These are phyloP conservation scores for Eriocheir sinensis DNA, from an alignment of 1,140 invertebrate genomes.

Conservation along the genomic window DNA sequence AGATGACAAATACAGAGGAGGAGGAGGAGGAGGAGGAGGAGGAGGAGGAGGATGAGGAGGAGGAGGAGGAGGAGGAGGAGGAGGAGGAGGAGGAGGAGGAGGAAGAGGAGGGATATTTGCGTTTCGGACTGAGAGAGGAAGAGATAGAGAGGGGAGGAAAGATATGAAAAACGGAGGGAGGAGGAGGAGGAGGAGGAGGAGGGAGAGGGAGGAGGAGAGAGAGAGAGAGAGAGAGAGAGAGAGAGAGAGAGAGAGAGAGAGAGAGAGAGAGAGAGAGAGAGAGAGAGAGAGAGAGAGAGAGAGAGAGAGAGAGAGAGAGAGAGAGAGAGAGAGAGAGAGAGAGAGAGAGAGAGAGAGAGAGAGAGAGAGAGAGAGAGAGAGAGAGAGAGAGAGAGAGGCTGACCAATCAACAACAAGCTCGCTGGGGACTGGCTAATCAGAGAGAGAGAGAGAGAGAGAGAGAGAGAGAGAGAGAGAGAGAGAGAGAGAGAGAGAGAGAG, in stretches of 20 bases:
- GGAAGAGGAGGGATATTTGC: no score
- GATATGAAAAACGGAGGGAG: neutral
- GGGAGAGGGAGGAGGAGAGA: neutral
- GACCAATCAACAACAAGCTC: neutral
- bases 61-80: no score
- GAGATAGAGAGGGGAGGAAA: neutral
- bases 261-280: neutral
- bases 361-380: slow-evolving; percentile 50
- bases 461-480: neutral
- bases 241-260: no score
- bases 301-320: slow-evolving; percentile 24
- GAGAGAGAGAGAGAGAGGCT: neutral
- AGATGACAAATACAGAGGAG: no score
- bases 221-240: neutral
- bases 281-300: slow-evolving; percentile 18
- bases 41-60: no score
- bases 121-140: neutral
- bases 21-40: no score
- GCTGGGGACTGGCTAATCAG: neutral
- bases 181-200: neutral
- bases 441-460: neutral
- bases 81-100: no score
- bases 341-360: slow-evolving; percentile 45
- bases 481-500: slow-evolving; percentile 5
- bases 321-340: slow-evolving; percentile 43